phyloP scores from a whole-genome alignment of 1,140 invertebrate genomes.

The Liolophura sinensis region DNA sequence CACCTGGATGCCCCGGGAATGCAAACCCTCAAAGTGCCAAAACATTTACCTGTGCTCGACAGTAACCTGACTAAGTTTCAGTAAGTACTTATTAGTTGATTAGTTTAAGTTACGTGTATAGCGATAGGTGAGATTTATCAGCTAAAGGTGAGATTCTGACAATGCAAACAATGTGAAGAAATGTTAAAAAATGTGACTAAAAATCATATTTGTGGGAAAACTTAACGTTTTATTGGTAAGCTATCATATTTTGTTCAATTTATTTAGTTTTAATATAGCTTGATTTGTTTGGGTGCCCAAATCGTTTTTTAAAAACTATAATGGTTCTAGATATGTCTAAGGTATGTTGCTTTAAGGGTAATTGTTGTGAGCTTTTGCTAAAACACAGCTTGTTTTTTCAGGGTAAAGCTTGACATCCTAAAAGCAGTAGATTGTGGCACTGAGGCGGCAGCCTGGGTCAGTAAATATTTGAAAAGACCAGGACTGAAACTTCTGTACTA shows the following conservation, averaged over 20 bases:
- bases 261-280: no score
- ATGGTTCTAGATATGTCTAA: no score
- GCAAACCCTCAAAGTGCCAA: conserved; percentile 26
- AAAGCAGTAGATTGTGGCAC: conserved; percentile 51
- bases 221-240: no score
- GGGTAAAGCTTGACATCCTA: conserved; percentile 29
- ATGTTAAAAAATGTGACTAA: no score
- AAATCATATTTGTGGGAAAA: no score
- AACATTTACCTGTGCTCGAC: not conserved
- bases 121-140: not conserved
- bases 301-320: no score
- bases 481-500: conserved; percentile 44
- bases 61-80: not conserved
- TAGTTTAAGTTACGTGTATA: not conserved
- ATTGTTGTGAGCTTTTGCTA: no score
- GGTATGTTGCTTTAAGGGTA: no score
- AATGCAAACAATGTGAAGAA: no score
- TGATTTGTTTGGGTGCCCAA: no score
- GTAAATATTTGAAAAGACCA: conserved; percentile 35
- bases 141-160: not conserved
- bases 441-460: conserved; percentile 47
- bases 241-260: no score
- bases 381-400: no score
- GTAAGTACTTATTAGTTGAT: not conserved
- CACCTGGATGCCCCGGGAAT: conserved; percentile 36